Evolutionary conservation across 2,888 invertebrate species (phyloP), one percentile per base, ranked within the genome.

Genomic region (Calliopum simillimum): DNA sequence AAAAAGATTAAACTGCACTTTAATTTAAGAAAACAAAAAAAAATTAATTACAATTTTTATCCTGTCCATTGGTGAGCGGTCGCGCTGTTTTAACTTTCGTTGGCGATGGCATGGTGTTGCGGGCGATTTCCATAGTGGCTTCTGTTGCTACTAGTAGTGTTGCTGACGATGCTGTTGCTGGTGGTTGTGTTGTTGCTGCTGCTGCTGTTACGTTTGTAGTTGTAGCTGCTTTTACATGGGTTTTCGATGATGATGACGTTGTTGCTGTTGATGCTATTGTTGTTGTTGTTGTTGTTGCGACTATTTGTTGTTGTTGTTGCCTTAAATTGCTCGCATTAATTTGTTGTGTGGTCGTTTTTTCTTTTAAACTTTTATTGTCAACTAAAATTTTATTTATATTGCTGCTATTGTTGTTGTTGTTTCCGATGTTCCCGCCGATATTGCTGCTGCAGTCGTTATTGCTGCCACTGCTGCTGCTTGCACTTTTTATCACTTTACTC

Each of bases 61-160:
- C 83, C 80, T 82, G 83, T 76, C 84, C 83, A 80, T 83, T 84
- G 76, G 78, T 76, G 47, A 92, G 91, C 59, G 91, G 90, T 74
- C 85, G 80, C 71, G 86, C 83, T 75, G 87, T 85, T 79, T 88
- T 88, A 51, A 86, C 82, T 79, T 87, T 84, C 74, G 87, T 84
- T 65, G 86, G 81, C 74, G 83, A 79, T 55, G 88, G 87, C 70
- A 82, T 80, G 79, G 76, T 76, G 66, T 58, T 65, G 70, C 71
- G 69, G 59, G 67, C 69, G 62, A 71, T 74, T 68, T 73, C 78
- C 73, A 73, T 75, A 67, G 56, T 56, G 68, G 62, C 67, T n/a
- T 67, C 41, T 71, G 71, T 71, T 71, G 73, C 71, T 16, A 59
- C n/a, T 16, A 44, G 8, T 73, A 58, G 68, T 64, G 19, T 65